These are phyloP conservation scores for Calliopsis andreniformis DNA, from an alignment of 1,140 invertebrate species.

Conservation along the genomic window DNA sequence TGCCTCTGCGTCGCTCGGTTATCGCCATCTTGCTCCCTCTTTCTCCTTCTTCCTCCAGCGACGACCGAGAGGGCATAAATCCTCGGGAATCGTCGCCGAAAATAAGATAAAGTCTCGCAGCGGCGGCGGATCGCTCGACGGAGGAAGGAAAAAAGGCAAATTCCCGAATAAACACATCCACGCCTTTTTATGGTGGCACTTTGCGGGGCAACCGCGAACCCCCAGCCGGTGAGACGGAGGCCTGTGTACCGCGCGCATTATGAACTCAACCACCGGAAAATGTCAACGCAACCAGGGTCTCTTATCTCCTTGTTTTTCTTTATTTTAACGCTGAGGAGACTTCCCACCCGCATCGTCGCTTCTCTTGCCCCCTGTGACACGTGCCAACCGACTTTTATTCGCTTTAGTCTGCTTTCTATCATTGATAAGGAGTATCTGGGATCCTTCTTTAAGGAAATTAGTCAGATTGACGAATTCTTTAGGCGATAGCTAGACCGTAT, in stretches of 20 bases:
- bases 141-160: conserved; percentile 73
- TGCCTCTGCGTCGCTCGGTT: neutral
- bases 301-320: conserved; percentile 68
- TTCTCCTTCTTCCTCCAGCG: conserved; percentile 36
- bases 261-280: conserved; percentile 81
- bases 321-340: conserved; percentile 66
- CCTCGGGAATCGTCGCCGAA: conserved; percentile 74
- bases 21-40: neutral
- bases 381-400: conserved; percentile 36
- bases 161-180: conserved; percentile 81
- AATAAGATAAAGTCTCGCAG: conserved; percentile 78
- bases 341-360: conserved; percentile 15
- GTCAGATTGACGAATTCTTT: too few species aligned
- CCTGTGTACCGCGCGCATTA: conserved; percentile 79
- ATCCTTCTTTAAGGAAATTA: too few species aligned
- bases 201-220: conserved; percentile 67
- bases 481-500: too few species aligned
- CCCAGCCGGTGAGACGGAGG: conserved; percentile 22
- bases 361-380: conserved; percentile 16
- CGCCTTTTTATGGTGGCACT: conserved; percentile 77
- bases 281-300: conserved; percentile 72
- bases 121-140: conserved; percentile 24
- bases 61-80: conserved; percentile 77
- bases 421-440: too few species aligned
- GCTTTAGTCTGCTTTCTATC: too few species aligned